A percentile compares a stretch with the other conserved stretches of the same genome.
Conservation (phyloP, 53 echinoderm and acorn worm genomes). For the Echinarachnius parma region DNA sequence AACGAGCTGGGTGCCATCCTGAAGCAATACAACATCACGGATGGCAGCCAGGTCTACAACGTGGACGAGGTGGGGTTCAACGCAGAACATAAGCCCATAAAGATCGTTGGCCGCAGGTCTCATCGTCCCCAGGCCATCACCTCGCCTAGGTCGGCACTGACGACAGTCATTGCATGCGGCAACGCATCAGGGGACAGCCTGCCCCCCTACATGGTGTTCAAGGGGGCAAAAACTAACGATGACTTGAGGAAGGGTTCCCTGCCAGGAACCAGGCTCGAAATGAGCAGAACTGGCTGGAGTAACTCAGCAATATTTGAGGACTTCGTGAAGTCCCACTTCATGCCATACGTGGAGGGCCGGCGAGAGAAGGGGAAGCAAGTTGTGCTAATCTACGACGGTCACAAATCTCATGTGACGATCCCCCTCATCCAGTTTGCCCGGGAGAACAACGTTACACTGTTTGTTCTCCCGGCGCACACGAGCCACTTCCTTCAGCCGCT, state of each 20-base stretch:
- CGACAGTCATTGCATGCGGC: slow-evolving; percentile 26
- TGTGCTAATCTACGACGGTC: slow-evolving; percentile 13
- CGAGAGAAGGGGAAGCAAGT: neutral
- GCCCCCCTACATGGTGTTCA: slow-evolving; percentile 9
- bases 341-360: neutral
- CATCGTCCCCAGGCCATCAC: slow-evolving; percentile 1
- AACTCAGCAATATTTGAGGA: neutral
- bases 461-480: too few species aligned
- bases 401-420: slow-evolving; percentile 4
- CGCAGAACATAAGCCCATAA: slow-evolving; percentile 8
- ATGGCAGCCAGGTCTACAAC: too few species aligned
- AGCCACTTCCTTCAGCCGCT: too few species aligned
- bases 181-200: slow-evolving; percentile 22
- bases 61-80: slow-evolving; percentile 27
- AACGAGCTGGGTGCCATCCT: neutral
- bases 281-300: slow-evolving; percentile 10
- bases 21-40: slow-evolving; percentile 1
- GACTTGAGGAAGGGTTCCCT: neutral
- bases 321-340: slow-evolving; percentile 12
- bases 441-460: neutral
- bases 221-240: slow-evolving; percentile 5
- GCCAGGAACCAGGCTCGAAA: slow-evolving; percentile 4
- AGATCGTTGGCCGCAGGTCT: slow-evolving; percentile 4
- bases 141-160: slow-evolving; percentile 10
- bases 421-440: neutral